Percentiles rank a stretch among this genome's conserved stretches.
These are phyloP conservation scores for Agriopis leucophaearia DNA, from an alignment of 2,888 invertebrate genomes.

Conservation along the genomic window DNA sequence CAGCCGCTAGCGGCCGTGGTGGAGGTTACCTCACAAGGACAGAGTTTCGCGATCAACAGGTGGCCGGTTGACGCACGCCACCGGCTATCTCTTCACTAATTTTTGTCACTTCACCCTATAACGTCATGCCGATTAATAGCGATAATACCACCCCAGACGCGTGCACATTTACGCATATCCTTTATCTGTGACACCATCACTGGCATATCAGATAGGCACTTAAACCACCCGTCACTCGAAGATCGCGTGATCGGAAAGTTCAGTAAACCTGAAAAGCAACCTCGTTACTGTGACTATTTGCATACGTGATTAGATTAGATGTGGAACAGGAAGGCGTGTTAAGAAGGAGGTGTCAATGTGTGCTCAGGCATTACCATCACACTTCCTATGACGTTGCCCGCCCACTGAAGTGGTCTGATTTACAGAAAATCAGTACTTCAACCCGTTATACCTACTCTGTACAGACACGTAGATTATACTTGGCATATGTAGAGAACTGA, in stretches of 20 bases:
- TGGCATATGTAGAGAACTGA: background rate
- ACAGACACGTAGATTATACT: background rate
- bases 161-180: constrained; percentile 41
- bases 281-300: constrained; percentile 38
- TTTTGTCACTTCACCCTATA: constrained; percentile 66
- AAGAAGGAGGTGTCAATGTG: constrained; percentile 41
- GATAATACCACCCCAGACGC: constrained; percentile 34
- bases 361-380: constrained; percentile 31
- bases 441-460: constrained; percentile 14
- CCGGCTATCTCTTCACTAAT: constrained; percentile 57
- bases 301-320: constrained; percentile 38
- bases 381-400: constrained; percentile 35
- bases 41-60: constrained; percentile 75
- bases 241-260: constrained; percentile 41
- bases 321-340: constrained; percentile 40
- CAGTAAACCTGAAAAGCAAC: constrained; percentile 40
- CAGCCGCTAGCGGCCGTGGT: constrained; percentile 57
- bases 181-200: constrained; percentile 45
- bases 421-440: constrained; percentile 26
- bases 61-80: constrained; percentile 73
- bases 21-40: constrained; percentile 81
- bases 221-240: constrained; percentile 27
- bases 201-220: constrained; percentile 32
- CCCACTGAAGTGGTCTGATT: constrained; percentile 33
- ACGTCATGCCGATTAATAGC: constrained; percentile 60